Base-by-base conservation (phyloP, 2,888 invertebrate genomes). In the Parnassius glacialis region DNA sequence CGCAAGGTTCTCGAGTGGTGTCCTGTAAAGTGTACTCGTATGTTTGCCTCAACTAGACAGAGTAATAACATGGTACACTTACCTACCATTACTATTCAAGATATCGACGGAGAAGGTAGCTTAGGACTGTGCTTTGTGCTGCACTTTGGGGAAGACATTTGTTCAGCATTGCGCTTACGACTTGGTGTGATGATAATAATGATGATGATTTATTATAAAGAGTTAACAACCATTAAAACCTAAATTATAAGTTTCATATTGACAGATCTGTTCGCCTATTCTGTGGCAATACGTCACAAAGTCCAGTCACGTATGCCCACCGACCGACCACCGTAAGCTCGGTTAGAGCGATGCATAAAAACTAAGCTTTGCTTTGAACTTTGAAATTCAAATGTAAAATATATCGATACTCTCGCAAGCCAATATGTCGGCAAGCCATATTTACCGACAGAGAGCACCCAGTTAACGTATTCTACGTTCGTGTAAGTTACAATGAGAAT, bases 301-400 rank as follows among this genome's bases (percentile, higher is more conserved):
- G 83, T 88, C 89, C 47, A 68, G 77, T 86, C 90, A 90, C 90
- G 90, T 89, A 78, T 73, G 72, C 75, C 65, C 69, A 67, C 78
- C 78, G 78, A 77, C 84, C 85, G 83, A 81, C 87, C 87, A 80
- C 82, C 82, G 87, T 86, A 88, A 89, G 90, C 90, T 85, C 82
- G 83, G 86, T 87, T 89, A 83, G 89, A 87, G 81, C 83, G 86
- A 82, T 87, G 89, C 87, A 89, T 89, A 89, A 89, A 90, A 90
- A 89, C 88, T 83, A 81, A 84, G 84, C 84, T 81, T 81, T 80
- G 87, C 84, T 85, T 85, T 83, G 81, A 83, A 85, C 83, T 89
- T 89, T 87, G 84, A 87, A 89, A 90, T 90, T 90, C 87, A 88
- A 89, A 89, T 87, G 78, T 72, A 71, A 77, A 75, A 79, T 84